These are phyloP conservation scores for Hormaphis cornu DNA, from an alignment of 1,140 invertebrate species.

Conservation along the genomic window DNA sequence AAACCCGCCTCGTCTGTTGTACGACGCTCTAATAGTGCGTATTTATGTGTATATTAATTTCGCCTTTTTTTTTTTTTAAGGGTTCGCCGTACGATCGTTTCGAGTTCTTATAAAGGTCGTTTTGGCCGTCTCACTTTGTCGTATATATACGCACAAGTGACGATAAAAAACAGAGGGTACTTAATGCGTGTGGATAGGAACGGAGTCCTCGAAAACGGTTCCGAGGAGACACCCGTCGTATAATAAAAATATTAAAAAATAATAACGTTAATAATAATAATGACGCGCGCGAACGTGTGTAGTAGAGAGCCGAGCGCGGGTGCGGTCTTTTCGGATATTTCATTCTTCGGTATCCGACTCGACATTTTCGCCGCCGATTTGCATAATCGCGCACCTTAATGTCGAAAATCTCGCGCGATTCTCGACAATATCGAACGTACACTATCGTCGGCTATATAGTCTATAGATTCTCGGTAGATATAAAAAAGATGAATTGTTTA, in stretches of 20 bases:
- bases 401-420: too few relatives aligned
- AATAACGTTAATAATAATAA: neutral
- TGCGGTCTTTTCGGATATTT: too few relatives aligned
- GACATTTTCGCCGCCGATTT: too few relatives aligned
- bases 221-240: neutral
- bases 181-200: neutral
- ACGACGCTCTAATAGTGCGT: neutral
- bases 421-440: too few relatives aligned
- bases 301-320: too few relatives aligned
- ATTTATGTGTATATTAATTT: neutral
- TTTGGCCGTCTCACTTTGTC: conserved; percentile 19
- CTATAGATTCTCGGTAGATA: too few relatives aligned
- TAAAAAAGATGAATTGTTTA: too few relatives aligned
- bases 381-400: too few relatives aligned
- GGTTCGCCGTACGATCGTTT: conserved; percentile 8
- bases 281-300: too few relatives aligned
- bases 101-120: conserved; percentile 13
- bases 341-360: too few relatives aligned
- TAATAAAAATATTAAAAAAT: neutral
- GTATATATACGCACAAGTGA: too few relatives aligned
- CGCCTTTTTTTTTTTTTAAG: neutral
- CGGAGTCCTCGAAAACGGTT: neutral
- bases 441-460: too few relatives aligned
- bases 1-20: neutral
- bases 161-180: conserved; percentile 31